These are phyloP conservation scores for Laticauda colubrina DNA, from an alignment of 2,113 vertebrate genomes.

Conservation along the genomic window DNA sequence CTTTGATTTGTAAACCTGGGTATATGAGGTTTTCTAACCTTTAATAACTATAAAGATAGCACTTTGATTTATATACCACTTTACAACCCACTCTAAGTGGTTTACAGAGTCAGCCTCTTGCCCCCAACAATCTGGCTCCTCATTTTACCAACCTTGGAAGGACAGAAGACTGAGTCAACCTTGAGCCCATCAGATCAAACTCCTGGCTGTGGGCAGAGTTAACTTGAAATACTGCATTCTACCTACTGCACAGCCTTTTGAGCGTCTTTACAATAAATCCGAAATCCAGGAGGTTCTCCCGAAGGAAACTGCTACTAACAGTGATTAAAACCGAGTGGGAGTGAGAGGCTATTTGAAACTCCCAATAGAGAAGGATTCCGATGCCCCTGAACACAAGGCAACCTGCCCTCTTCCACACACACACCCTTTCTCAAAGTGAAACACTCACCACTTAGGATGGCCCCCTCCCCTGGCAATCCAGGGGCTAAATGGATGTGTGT, in stretches of 20 bases:
- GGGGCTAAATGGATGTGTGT: constrained; percentile 84
- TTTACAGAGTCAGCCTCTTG: too few relatives aligned
- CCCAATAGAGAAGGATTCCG: not conserved
- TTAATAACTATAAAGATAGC: too few relatives aligned
- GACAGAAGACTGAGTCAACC: too few relatives aligned
- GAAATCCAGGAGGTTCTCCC: not conserved
- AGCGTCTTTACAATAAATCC: not conserved
- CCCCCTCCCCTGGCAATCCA: constrained; percentile 75
- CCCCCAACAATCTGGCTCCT: too few relatives aligned
- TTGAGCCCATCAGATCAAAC: not conserved
- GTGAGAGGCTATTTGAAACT: not conserved
- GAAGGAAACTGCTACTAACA: not conserved
- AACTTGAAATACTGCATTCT: not conserved
- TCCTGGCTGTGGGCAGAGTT: not conserved
- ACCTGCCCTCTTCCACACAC: not conserved
- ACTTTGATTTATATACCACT: too few relatives aligned
- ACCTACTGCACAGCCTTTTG: not conserved
- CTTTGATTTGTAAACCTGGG: too few relatives aligned
- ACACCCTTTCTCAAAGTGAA: too few relatives aligned
- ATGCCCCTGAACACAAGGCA: not conserved
- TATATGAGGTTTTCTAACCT: too few relatives aligned
- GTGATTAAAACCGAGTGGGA: not conserved
- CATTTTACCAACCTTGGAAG: too few relatives aligned
- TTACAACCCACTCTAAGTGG: too few relatives aligned
- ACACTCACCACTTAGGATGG: constrained; percentile 79